Evolutionary conservation across 2,113 vertebrate genomes (phyloP).

Genomic region (Falcunculus frontatus): DNA sequence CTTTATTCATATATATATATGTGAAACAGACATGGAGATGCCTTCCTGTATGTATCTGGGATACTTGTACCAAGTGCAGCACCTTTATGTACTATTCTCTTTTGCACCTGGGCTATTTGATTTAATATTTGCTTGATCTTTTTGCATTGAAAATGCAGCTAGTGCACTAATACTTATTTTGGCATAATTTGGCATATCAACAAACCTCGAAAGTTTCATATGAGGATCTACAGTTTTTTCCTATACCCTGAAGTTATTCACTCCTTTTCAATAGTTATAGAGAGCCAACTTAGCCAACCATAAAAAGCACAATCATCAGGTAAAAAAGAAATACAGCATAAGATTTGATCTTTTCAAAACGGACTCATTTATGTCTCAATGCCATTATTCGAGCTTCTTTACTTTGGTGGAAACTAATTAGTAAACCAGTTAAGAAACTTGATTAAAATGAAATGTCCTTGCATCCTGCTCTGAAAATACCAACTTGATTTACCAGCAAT

Average conservation of each 20-base stretch:
- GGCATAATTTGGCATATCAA: neutral
- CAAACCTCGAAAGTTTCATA: neutral
- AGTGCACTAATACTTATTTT: neutral
- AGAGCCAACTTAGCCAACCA: neutral
- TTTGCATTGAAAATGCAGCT: neutral
- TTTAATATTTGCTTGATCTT: neutral
- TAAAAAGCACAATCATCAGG: neutral
- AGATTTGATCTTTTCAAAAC: neutral
- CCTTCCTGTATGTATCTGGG: neutral
- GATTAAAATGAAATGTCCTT: neutral
- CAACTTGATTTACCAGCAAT: neutral
- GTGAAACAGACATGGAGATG: neutral
- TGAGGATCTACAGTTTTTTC: neutral
- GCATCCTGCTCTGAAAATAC: neutral
- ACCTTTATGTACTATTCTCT: neutral
- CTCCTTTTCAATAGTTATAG: neutral
- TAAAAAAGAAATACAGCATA: neutral
- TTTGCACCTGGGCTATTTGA: neutral
- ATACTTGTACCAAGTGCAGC: neutral
- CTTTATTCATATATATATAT: neutral
- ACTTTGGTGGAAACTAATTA: conserved; percentile 6
- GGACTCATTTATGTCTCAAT: neutral
- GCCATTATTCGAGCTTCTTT: neutral
- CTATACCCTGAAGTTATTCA: neutral
- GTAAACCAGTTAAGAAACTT: neutral